phyloP scores from a whole-genome alignment of 2,888 invertebrate species.

The Eupithecia dodoneata region DNA sequence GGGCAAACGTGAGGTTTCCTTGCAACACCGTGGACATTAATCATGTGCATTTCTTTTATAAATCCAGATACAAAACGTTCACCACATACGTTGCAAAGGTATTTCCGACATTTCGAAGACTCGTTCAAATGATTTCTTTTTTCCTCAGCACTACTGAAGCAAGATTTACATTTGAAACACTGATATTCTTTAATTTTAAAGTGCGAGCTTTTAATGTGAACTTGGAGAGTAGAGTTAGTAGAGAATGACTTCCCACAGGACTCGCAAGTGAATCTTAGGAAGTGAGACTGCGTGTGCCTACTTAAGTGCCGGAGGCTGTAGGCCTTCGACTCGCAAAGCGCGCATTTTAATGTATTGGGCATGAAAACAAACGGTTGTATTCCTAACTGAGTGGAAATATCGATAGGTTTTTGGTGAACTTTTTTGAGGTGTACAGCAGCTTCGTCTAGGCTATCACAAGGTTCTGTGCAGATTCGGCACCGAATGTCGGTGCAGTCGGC shows the following conservation, averaged over 20 bases:
- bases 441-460: constrained; percentile 41
- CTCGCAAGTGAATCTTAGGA: constrained; percentile 53
- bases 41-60: constrained; percentile 46
- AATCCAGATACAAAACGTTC: constrained; percentile 49
- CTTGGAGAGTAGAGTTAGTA: constrained; percentile 45
- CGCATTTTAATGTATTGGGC: constrained; percentile 45
- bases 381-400: constrained; percentile 40
- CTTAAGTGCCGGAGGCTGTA: constrained; percentile 50
- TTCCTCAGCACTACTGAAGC: constrained; percentile 46
- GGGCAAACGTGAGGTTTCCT: constrained; percentile 46
- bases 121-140: constrained; percentile 46
- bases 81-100: constrained; percentile 49
- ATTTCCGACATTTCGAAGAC: constrained; percentile 49
- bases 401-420: constrained; percentile 33
- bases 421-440: constrained; percentile 48
- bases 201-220: constrained; percentile 46
- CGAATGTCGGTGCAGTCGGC: constrained; percentile 53
- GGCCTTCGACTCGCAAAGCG: constrained; percentile 50
- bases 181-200: constrained; percentile 29
- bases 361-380: constrained; percentile 51
- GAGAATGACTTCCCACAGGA: constrained; percentile 55
- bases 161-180: constrained; percentile 51
- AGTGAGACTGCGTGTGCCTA: constrained; percentile 57
- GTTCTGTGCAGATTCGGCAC: constrained; percentile 49
- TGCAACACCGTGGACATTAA: constrained; percentile 45